Conservation (phyloP, 2,888 invertebrate genomes). For the Kryphioiulus occultus region DNA sequence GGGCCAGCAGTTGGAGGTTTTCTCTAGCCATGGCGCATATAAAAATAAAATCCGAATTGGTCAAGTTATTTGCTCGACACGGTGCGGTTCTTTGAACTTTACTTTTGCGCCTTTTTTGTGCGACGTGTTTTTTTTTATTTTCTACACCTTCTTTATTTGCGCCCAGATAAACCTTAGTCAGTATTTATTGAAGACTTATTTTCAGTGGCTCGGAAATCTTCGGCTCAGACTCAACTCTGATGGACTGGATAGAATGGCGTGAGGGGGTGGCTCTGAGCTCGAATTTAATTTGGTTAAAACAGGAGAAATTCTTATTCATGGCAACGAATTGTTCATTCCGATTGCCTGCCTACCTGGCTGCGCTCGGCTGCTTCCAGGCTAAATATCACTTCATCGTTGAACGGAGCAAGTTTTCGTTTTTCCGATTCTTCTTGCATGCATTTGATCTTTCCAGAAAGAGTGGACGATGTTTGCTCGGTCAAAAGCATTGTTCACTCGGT, state of each 20-base stretch:
- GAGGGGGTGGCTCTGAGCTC: background rate
- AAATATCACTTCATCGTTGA: background rate
- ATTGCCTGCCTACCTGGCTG: background rate
- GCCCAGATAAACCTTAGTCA: background rate
- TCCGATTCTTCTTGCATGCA: background rate
- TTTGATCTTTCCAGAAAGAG: background rate
- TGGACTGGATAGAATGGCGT: background rate
- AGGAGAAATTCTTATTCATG: background rate
- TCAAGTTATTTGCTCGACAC: background rate
- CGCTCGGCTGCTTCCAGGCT: background rate
- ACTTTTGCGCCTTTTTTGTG: background rate
- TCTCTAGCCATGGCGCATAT: background rate
- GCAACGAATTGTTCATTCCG: constrained; percentile 6
- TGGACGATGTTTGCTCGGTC: background rate
- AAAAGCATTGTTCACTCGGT: background rate
- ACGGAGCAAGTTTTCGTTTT: background rate
- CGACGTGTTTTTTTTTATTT: background rate
- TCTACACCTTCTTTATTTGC: background rate
- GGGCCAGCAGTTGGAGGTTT: background rate
- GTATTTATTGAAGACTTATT: background rate
- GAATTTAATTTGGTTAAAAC: constrained; percentile 8
- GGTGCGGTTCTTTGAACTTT: constrained; percentile 8
- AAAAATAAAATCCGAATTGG: constrained; percentile 7
- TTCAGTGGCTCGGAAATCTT: background rate
- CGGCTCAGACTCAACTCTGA: background rate